These are phyloP conservation scores for Dolichopus griseipennis DNA, from an alignment of 2,888 invertebrate species.

Conservation along the genomic window DNA sequence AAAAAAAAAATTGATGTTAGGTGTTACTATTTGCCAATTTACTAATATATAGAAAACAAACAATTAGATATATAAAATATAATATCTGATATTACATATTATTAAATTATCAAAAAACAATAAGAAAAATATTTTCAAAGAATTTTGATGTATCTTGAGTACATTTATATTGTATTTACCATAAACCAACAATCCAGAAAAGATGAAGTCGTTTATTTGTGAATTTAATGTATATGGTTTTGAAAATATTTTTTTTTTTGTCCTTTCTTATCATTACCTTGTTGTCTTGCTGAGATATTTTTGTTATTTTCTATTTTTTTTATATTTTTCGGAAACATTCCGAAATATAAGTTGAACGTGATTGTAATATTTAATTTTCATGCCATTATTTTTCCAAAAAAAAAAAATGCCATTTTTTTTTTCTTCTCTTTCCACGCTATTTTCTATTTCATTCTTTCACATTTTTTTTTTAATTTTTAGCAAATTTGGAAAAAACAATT, in stretches of 20 bases:
- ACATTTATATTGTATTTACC: background rate
- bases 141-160: background rate
- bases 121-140: too few species aligned
- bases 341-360: constrained; percentile 2
- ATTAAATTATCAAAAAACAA: too few species aligned
- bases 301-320: background rate
- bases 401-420: too few species aligned
- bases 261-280: constrained; percentile 1
- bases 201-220: constrained; percentile 6
- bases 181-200: background rate
- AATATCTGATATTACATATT: too few species aligned
- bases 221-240: background rate
- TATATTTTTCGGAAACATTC: background rate
- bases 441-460: background rate
- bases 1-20: too few species aligned
- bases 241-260: background rate
- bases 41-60: too few species aligned
- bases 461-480: background rate
- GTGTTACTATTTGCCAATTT: too few species aligned
- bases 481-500: too few species aligned
- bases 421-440: too few species aligned
- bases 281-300: background rate
- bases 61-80: too few species aligned
- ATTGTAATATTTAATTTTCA: background rate
- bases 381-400: background rate